Conservation (phyloP, 2,888 invertebrate genomes). For the Lepidocyrtinus sp. region DNA sequence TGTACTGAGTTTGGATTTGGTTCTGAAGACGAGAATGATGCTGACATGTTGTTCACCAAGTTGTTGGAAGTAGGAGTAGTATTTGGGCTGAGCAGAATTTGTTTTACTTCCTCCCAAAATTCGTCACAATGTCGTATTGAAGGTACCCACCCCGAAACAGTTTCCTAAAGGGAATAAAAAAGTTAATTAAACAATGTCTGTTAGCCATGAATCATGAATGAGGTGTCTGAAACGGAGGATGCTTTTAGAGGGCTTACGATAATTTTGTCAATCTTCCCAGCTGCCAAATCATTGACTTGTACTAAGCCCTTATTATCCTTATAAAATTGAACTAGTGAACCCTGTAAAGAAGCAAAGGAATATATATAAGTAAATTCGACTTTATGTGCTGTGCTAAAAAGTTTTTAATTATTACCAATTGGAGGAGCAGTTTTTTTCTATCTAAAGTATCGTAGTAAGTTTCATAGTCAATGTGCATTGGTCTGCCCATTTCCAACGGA, state of each 20-base stretch:
- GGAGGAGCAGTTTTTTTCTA: slow-evolving; percentile 63
- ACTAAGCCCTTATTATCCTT: slow-evolving; percentile 67
- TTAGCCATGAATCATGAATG: not conserved
- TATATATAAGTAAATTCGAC: not conserved
- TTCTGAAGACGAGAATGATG: slow-evolving; percentile 45
- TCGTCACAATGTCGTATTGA: slow-evolving; percentile 64
- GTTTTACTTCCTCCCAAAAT: slow-evolving; percentile 69
- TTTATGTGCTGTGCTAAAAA: not conserved
- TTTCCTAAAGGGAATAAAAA: slow-evolving; percentile 64
- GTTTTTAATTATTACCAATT: slow-evolving; percentile 67
- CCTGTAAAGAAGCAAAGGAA: slow-evolving; percentile 56
- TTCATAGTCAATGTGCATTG: slow-evolving; percentile 87
- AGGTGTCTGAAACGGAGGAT: not conserved
- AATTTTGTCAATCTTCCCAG: slow-evolving; percentile 67
- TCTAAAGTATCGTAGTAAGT: slow-evolving; percentile 65
- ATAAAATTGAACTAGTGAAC: slow-evolving; percentile 67
- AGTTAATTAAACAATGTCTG: no score
- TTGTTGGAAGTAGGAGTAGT: not conserved
- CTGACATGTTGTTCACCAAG: slow-evolving; percentile 36
- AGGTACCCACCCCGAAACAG: slow-evolving; percentile 66
- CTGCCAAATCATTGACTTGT: slow-evolving; percentile 67
- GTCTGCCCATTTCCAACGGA: slow-evolving; percentile 92
- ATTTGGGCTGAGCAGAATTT: slow-evolving; percentile 49
- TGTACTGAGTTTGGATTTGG: slow-evolving; percentile 60
- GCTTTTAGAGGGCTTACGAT: no score